Evolutionary conservation across 2,797 vertebrate genomes (phyloP), one percentile per base, ranked within the genome.

Genomic region (Aulostomus chinensis): DNA sequence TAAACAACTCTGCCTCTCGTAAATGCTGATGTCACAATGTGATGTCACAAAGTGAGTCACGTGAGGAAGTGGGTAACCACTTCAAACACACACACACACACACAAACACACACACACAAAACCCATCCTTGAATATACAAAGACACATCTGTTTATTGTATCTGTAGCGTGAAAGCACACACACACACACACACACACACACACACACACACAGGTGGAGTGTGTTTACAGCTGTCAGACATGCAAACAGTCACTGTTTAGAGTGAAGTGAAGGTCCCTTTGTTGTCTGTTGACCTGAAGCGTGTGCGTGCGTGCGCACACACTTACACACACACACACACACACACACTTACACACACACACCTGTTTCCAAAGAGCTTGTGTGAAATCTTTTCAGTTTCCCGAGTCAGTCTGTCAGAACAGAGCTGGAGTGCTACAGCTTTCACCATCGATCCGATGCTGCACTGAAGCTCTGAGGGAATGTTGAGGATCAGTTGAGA

Each of bases 21-120:
- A 31, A 28, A 17, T 4, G 1, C 22, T 69, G 75, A 80, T 43
- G 69, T 79, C 70, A 71, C 28, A 1, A 8, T 14, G 30, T 69
- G 54, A 71, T 64, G 65, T 75, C 65, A 80, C 62, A 25, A 79
- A 70, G 58, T 70, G 73, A 74, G 55, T 83, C 78, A 80, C 55
- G 68, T 3, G 6, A 66, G 70, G 78, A 73, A 78, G 63, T 48
- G 28, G 39, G 41, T 49, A 39, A 48, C 40, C n/a, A 14, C 0
- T 3, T 9, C 34, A 28, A 14, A 36, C n/a, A 24, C 15, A 52
- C 17, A 25, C 9, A 29, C 21, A 26, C 17, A 32, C 9, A 39
- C 40, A 24, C 48, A 33, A 22, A 25, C 17, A 47, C 18, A 28
- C 15, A 25, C n/a, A 29, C 5, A 7, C 18, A 32, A 25, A 22